Evolutionary conservation across 2,888 invertebrate genomes (phyloP), one percentile per base, ranked within the genome.

Genomic region (Periphyllus acericola): DNA sequence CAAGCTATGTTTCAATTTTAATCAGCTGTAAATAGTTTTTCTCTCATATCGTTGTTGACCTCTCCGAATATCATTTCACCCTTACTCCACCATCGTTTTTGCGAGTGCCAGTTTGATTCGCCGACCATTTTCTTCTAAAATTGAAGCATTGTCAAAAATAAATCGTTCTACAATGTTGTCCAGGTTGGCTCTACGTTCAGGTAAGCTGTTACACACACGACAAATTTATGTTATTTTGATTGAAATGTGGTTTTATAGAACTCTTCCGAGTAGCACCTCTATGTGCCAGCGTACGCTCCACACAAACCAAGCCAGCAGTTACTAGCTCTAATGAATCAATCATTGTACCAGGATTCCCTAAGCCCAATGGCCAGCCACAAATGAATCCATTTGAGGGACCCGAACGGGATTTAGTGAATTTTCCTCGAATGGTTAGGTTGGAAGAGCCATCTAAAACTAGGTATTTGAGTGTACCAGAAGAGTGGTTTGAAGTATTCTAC

Each of bases 401-500:
- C 19, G 94, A 94, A 83, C 93, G 96, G 46, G 96, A 96, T 92
- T 92, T 94, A 90, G 93, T 93, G 89, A 96, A 95, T 92, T 96
- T 94, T 92, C 96, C 96, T 36, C 93, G 96, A 80, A 95, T 94
- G n/a, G 92, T 94, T 86, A 93, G 96, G 90, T 93, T 93, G 32
- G 94, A 94, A 89, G 92, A 94, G 90, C 95, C 96, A 34, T 95
- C 95, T 89, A 90, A 90, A 90, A 96, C 97, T 89, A 95, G 98
- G 86, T 92, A 97, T 91, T 97, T 96, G 78, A 96, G 99, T 91
- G 91, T 99, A 90, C 99, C 99, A 74, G 98, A 99, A 90, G 96
- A 96, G 93, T 99, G 98, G 98, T 99, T 98, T 93, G 94, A 95
- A 90, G 94, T 96, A 91, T 97, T 99, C 92, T 98, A 99, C 92